Evolutionary conservation across 2,113 vertebrate species (phyloP).

Genomic region (Isurus oxyrinchus): DNA sequence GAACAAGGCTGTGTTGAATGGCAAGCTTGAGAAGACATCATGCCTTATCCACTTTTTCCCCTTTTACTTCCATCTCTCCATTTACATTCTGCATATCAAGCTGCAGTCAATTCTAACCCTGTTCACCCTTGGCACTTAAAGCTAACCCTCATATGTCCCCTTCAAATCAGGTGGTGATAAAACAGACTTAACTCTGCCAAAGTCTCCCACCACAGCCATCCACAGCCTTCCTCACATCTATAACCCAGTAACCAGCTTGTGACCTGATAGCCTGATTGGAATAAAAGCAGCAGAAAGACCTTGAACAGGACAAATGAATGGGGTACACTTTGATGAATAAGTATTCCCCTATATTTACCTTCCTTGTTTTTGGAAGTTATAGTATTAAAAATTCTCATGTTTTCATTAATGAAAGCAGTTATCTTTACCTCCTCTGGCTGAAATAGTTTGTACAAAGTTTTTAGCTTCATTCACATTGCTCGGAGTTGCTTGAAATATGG

Average conservation of each 20-base stretch:
- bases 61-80: background rate
- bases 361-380: no score
- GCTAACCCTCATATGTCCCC: background rate
- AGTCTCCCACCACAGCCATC: background rate
- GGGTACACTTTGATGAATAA: no score
- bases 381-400: background rate
- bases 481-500: slow-evolving; percentile 65
- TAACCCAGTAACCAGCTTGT: background rate
- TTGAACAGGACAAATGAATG: background rate
- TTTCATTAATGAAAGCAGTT: background rate
- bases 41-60: background rate
- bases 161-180: background rate
- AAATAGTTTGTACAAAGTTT: slow-evolving; percentile 59
- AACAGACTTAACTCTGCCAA: background rate
- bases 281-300: background rate
- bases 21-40: background rate
- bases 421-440: slow-evolving; percentile 51
- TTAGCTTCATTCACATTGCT: slow-evolving; percentile 64
- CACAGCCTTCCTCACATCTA: background rate
- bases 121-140: background rate
- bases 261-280: background rate
- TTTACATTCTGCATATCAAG: background rate
- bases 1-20: background rate
- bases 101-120: background rate
- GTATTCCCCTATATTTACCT: no score